A percentile compares a stretch with the other conserved stretches of the same genome.
phyloP scores from a whole-genome alignment of 2,888 invertebrate genomes.

The Cyrtodaria siliqua region DNA sequence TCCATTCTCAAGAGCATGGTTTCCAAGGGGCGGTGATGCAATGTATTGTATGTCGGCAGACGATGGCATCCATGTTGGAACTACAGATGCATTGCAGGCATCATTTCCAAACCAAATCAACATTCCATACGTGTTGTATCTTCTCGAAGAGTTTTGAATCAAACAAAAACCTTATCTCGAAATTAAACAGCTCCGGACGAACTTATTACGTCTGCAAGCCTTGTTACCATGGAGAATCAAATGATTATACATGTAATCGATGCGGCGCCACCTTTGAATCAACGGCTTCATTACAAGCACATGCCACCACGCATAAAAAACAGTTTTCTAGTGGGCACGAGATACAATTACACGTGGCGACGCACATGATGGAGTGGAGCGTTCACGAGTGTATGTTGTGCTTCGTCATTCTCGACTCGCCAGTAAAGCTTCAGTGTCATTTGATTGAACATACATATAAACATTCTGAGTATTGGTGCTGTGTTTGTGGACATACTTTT shows the following conservation, averaged over 20 bases:
- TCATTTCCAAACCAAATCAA: constrained; percentile 87
- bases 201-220: constrained; percentile 90
- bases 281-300: constrained; percentile 86
- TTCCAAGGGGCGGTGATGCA: constrained; percentile 88
- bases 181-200: constrained; percentile 84
- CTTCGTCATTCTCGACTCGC: constrained; percentile 89
- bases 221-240: constrained; percentile 89
- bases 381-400: constrained; percentile 93
- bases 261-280: constrained; percentile 88
- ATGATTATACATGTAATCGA: constrained; percentile 86
- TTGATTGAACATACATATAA: constrained; percentile 97
- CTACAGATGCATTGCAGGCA: constrained; percentile 95
- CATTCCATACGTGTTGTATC: constrained; percentile 87
- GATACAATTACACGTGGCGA: constrained; percentile 89
- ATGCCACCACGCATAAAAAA: constrained; percentile 83
- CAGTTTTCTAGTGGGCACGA: constrained; percentile 89
- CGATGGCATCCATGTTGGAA: constrained; percentile 95
- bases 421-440: constrained; percentile 94
- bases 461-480: constrained; percentile 93
- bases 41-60: constrained; percentile 96
- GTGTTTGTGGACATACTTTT: constrained; percentile 95
- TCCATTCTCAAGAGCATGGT: constrained; percentile 93
- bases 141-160: constrained; percentile 85
- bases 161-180: constrained; percentile 85
- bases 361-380: constrained; percentile 88